Base-by-base conservation (phyloP, 2,888 invertebrate genomes). In the Abscondita cerata region DNA sequence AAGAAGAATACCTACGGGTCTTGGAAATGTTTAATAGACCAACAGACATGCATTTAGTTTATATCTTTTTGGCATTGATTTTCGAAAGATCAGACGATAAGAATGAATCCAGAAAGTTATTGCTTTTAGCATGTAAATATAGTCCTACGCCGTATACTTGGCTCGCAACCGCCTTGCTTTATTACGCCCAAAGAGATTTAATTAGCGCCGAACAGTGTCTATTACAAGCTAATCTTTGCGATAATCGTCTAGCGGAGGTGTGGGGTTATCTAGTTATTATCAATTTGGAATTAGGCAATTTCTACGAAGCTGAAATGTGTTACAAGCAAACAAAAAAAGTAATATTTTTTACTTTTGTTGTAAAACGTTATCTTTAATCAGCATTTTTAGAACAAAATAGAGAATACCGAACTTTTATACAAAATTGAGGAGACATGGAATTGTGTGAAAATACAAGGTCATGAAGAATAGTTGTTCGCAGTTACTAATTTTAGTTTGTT, bases 121-220 rank as follows among this genome's bases (percentile, higher is more conserved):
- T 80, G 8, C 65, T 80, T 18, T 59, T 72, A 9, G 76, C 78
- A 5, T 78, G 78, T 60, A 79, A 80, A 55, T 50, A 70, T 48
- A 71, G 72, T 50, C 76, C 79, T 3, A 77, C 80, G 0, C 77
- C 81, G 2, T 76, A 75, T 51, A 73, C 77, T 1, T 81, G 81
- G 81, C 15, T 65, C 66, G 38, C 66, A 57, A 67, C 67, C 5
- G 74, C 72, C 9, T 63, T 73, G 1, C 52, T 69, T 13, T 72
- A 66, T 70, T 77, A 67, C 46, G 59, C 76, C 69, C 72, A 77
- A 67, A 74, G 75, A 33, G 79, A 80, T 65, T 68, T 76, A 25
- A 40, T 76, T 8, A 78, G 77, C 56, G 79, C 81, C 0, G 81
- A 81, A 69, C 77, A 77, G 65, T 81, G 80, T 69, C 73, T 81